These are phyloP conservation scores for Dicrurus megarhynchus DNA, from an alignment of 2,113 vertebrate genomes.

Conservation along the genomic window DNA sequence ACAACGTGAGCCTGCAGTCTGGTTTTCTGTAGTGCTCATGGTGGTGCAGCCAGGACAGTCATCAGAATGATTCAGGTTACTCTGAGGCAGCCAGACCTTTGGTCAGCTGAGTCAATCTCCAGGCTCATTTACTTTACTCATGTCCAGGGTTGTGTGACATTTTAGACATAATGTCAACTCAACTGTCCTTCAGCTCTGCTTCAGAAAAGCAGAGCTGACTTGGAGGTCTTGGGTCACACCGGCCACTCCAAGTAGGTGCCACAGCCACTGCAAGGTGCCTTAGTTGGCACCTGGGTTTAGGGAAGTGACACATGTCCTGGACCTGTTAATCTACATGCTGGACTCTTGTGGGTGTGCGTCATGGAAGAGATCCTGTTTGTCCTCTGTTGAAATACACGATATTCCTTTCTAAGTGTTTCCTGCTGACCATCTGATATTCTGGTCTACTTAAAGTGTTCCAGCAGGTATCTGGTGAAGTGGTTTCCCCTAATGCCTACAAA, in stretches of 20 bases:
- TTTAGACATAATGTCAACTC: not conserved
- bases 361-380: not conserved
- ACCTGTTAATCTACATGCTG: not conserved
- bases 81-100: not conserved
- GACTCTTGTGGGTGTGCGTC: not conserved
- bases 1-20: rapidly evolving
- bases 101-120: rapidly evolving
- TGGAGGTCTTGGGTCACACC: not conserved
- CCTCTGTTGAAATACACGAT: not conserved
- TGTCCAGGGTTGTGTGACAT: not conserved
- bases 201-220: not conserved
- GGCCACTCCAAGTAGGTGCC: not conserved
- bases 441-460: not conserved
- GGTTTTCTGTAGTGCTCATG: not conserved
- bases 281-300: not conserved
- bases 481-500: not conserved
- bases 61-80: not conserved
- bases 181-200: not conserved
- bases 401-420: not conserved
- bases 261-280: not conserved
- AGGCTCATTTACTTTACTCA: not conserved
- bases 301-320: not conserved
- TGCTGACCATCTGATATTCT: not conserved
- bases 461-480: not conserved
- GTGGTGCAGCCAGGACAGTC: not conserved